A percentile compares a stretch with the other conserved stretches of the same genome.
Evolutionary conservation across 2,797 vertebrate species (phyloP).

Genomic region (Coluber constrictor): DNA sequence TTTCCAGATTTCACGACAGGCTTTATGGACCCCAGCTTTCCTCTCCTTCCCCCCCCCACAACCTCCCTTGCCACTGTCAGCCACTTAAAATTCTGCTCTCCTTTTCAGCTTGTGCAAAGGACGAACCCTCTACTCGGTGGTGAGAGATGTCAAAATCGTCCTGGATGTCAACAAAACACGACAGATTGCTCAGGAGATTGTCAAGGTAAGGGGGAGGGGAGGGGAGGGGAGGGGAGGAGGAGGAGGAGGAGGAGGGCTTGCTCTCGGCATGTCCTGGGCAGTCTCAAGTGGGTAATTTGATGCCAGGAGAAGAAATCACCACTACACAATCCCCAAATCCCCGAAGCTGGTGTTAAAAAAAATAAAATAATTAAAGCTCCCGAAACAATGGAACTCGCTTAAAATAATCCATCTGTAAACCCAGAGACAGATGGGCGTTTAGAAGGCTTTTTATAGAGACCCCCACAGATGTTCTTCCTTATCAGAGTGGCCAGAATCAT

Average conservation of each 20-base stretch:
- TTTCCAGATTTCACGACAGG: not conserved
- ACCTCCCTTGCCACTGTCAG: not conserved
- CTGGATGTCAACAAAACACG: constrained; percentile 98
- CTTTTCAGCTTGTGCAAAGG: constrained; percentile 93
- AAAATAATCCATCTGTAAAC: not conserved
- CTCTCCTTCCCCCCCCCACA: not conserved
- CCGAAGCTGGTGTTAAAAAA: not conserved
- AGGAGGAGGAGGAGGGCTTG: not conserved
- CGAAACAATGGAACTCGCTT: not conserved
- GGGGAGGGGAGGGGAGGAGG: not conserved
- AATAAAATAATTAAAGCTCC: not conserved
- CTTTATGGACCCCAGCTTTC: fast-evolving
- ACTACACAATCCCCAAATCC: not conserved
- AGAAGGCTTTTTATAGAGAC: not conserved
- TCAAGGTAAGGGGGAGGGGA: constrained; percentile 81
- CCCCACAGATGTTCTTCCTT: not conserved
- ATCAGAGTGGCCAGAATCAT: not conserved
- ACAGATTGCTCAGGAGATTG: constrained; percentile 98
- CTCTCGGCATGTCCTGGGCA: not conserved
- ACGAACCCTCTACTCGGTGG: constrained; percentile 93
- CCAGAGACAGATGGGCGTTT: not conserved
- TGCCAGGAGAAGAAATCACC: not conserved
- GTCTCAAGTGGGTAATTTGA: not conserved
- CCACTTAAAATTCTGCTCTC: constrained; percentile 24
- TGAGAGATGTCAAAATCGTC: constrained; percentile 93